Evolutionary conservation across 92 coral and sea anemone genomes (phyloP).

Genomic region (Parazoanthus atlanticus): DNA sequence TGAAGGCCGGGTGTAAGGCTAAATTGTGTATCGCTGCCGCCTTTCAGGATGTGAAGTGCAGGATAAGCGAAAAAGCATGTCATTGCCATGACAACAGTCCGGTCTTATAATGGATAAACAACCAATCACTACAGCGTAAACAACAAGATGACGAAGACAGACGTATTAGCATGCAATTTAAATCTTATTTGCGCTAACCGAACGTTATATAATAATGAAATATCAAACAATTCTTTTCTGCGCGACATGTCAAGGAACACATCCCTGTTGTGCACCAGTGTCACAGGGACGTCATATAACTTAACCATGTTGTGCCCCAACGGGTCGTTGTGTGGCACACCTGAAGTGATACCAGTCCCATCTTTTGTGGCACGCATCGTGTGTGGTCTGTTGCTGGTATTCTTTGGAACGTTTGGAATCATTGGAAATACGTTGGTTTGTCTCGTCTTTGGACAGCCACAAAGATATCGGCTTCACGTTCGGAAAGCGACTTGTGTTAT

Average conservation of each 20-base stretch:
- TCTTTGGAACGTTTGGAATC: constrained; percentile 42
- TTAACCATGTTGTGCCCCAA: neutral
- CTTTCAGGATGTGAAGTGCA: neutral
- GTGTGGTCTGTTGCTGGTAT: constrained; percentile 19
- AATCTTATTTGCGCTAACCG: neutral
- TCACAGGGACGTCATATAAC: neutral
- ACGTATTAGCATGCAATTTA: neutral
- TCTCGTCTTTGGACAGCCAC: constrained; percentile 36
- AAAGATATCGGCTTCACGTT: constrained; percentile 40
- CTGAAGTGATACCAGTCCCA: neutral
- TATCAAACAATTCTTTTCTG: neutral
- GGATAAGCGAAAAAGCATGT: neutral
- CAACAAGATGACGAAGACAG: neutral
- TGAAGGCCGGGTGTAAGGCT: too few species aligned
- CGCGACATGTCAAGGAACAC: neutral
- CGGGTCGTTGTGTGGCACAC: neutral
- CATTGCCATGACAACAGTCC: neutral
- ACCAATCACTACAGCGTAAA: neutral
- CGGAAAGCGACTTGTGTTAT: constrained; percentile 36
- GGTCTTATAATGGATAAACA: neutral
- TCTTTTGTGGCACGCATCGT: neutral
- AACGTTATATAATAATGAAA: neutral
- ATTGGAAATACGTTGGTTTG: constrained; percentile 45
- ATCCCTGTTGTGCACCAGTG: neutral
- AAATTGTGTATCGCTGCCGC: neutral